Evolutionary conservation across 2,888 invertebrate genomes (phyloP), one percentile per base, ranked within the genome.

Genomic region (Lochmaea capreae): DNA sequence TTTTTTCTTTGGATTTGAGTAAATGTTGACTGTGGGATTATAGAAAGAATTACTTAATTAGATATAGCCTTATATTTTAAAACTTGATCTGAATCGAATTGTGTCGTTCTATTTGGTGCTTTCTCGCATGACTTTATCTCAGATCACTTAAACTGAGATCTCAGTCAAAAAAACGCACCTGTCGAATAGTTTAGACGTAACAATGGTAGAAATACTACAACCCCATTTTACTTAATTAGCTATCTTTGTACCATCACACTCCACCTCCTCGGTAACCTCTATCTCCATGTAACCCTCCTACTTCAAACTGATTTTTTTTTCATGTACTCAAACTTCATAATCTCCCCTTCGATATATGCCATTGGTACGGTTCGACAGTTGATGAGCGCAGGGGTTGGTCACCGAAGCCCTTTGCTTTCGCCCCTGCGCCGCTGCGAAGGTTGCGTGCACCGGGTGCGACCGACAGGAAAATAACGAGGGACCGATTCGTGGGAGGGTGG

Each of bases 391-490:
- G 79, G 80, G 79, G 74, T 65, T 77, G 72, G 79, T 77, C 67
- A 76, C 73, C 65, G 68, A 74, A 72, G 74, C 74, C 72, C 74
- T 65, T 58, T 65, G 18, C 74, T 67, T 75, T 67, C 69, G 63
- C 65, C 74, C 63, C 80, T 71, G 72, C 74, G 75, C 78, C 78
- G 78, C 80, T 77, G 68, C 73, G 77, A 73, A 75, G 77, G 77
- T 82, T 81, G 80, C 82, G 81, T 80, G 82, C 85, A 84, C 85
- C 86, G 86, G 85, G 84, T 86, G 86, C 85, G 85, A 80, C 84
- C 85, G 86, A 86, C 86, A 84, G 85, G 83, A 85, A 85, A 86
- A 85, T 85, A 84, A 85, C 83, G 84, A 83, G 85, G 84, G 84
- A 82, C 65, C 69, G 65, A 71, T 59, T 43, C 59, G 77, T 78